These are phyloP conservation scores for Cygnus olor DNA, from an alignment of 2,797 vertebrate species.

Conservation along the genomic window DNA sequence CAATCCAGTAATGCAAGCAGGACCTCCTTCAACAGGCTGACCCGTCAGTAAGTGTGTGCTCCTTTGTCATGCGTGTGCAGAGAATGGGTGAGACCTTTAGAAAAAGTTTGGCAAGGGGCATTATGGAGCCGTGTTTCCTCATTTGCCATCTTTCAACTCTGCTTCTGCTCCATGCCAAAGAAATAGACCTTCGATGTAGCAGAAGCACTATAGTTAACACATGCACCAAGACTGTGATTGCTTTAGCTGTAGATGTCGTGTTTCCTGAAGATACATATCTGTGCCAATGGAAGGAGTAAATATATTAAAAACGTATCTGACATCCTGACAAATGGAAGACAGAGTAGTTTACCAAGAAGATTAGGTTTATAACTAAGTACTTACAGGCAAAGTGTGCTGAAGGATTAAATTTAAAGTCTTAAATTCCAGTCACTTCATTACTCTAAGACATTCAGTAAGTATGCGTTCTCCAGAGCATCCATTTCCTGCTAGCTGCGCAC, in stretches of 20 bases:
- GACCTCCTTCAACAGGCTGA: background rate
- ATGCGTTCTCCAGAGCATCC: background rate
- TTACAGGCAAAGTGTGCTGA: background rate
- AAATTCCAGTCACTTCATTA: background rate
- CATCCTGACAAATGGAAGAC: background rate
- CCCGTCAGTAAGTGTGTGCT: background rate
- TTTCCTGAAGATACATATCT: background rate
- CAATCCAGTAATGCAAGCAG: background rate
- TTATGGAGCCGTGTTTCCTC: background rate
- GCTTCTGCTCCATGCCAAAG: background rate
- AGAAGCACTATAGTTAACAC: background rate
- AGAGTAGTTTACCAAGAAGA: background rate
- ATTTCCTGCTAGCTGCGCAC: background rate
- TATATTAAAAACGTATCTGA: background rate
- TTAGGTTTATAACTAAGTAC: background rate
- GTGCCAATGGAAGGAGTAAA: background rate
- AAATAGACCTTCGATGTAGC: background rate
- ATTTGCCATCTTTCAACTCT: background rate
- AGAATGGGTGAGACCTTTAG: background rate
- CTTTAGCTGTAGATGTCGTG: background rate
- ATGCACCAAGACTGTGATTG: accelerated
- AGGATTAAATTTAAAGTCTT: background rate
- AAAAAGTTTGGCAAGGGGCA: background rate
- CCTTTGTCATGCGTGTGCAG: background rate
- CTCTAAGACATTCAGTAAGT: background rate